Percentiles rank a stretch among this genome's conserved stretches.
These are phyloP conservation scores for Thereva nobilitata DNA, from an alignment of 2,888 invertebrate species.

Conservation along the genomic window DNA sequence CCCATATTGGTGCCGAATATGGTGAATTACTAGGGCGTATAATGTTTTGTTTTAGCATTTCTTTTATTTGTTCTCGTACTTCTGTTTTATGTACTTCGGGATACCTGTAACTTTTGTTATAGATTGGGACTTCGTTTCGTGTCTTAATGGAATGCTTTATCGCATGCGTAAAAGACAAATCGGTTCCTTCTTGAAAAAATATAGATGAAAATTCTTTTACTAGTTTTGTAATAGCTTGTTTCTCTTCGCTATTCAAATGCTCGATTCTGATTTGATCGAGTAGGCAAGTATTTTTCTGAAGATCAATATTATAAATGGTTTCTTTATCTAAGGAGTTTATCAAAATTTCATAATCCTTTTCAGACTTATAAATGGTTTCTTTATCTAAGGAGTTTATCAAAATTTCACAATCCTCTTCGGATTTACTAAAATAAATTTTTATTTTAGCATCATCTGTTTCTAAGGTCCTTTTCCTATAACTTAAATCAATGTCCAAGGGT, in stretches of 20 bases:
- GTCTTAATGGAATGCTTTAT: conserved; percentile 28
- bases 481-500: too few relatives aligned
- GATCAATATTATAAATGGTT: not conserved
- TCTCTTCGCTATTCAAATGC: conserved; percentile 11
- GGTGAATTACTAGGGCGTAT: conserved; percentile 39
- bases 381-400: too few relatives aligned
- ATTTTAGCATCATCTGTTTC: not conserved
- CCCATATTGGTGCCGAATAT: conserved; percentile 42
- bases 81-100: conserved; percentile 39
- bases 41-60: conserved; percentile 45
- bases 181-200: conserved; percentile 10
- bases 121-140: conserved; percentile 32
- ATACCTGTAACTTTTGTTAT: conserved; percentile 37
- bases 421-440: not conserved
- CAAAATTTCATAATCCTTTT: too few relatives aligned
- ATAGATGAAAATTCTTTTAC: not conserved
- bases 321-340: too few relatives aligned
- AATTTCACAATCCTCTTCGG: too few relatives aligned
- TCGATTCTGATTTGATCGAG: conserved; percentile 8
- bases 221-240: not conserved
- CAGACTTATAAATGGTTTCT: too few relatives aligned
- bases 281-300: not conserved
- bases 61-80: conserved; percentile 44
- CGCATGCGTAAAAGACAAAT: not conserved
- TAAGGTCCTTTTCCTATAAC: not conserved